A percentile compares a stretch with the other conserved stretches of the same genome.
Evolutionary conservation across 2,888 invertebrate species (phyloP).

Genomic region (Hyalella azteca): DNA sequence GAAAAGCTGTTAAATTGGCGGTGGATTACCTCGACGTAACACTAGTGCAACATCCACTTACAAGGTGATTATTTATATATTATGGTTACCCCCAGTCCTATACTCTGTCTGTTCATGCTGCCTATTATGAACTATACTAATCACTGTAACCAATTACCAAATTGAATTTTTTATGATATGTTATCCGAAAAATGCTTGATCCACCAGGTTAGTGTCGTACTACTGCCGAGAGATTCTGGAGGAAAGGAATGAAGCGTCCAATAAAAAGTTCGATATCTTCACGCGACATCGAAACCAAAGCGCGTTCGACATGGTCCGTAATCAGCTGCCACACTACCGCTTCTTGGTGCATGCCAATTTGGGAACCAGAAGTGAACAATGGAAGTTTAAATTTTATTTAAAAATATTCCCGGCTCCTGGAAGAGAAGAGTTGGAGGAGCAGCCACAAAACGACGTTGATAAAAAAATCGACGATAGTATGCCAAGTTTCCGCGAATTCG

Average conservation of each 20-base stretch:
- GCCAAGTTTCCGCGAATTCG: background rate
- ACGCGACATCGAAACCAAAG: background rate
- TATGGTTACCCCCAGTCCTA: no score
- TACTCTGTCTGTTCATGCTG: no score
- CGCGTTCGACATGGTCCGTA: background rate
- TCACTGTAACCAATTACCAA: no score
- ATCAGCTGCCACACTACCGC: background rate
- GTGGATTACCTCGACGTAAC: no score
- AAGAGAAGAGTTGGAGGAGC: background rate
- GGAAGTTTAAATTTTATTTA: background rate
- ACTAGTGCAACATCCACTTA: no score
- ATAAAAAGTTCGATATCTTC: background rate
- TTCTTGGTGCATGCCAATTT: background rate
- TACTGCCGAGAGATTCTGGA: background rate
- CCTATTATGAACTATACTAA: no score
- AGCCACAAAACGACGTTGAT: background rate
- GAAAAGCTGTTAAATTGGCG: no score
- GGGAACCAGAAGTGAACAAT: conserved; percentile 3
- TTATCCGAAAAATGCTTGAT: no score
- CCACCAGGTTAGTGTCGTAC: background rate
- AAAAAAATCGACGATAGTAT: background rate
- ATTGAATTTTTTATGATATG: no score
- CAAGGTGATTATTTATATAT: no score
- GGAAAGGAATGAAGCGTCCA: background rate
- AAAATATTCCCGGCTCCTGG: background rate